Conservation (phyloP, 2,888 invertebrate species). For the Troides aeacus region DNA sequence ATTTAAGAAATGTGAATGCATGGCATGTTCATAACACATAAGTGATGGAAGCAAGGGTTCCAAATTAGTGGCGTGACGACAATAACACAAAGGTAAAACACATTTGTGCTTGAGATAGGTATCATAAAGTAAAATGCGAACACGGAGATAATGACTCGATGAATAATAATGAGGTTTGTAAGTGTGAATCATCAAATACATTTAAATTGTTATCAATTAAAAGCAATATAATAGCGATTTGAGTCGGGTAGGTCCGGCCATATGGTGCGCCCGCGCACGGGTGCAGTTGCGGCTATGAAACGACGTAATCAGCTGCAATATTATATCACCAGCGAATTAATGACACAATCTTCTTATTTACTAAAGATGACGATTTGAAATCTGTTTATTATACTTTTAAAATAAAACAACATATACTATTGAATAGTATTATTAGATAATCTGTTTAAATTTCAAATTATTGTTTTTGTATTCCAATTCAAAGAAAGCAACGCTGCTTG, state of each 20-base stretch:
- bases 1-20: too few species aligned
- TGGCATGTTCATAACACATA: constrained; percentile 34
- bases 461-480: too few species aligned
- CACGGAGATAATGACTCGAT: constrained; percentile 77
- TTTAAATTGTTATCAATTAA: constrained; percentile 81
- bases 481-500: not conserved
- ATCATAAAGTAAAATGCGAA: constrained; percentile 70
- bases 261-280: constrained; percentile 67
- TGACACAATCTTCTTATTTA: not conserved
- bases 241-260: constrained; percentile 69
- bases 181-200: constrained; percentile 81
- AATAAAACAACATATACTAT: too few species aligned
- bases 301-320: constrained; percentile 1
- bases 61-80: constrained; percentile 66
- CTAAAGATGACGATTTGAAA: not conserved
- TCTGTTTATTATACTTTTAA: too few species aligned
- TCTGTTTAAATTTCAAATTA: too few species aligned
- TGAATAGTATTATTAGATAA: too few species aligned
- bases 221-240: constrained; percentile 80
- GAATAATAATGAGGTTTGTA: constrained; percentile 77
- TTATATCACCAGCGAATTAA: not conserved
- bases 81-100: constrained; percentile 71
- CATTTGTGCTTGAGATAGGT: constrained; percentile 69
- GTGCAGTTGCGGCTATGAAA: constrained; percentile 51
- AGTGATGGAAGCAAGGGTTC: constrained; percentile 37